Conservation (phyloP, 2,888 invertebrate species). For the Rotaria socialis region DNA sequence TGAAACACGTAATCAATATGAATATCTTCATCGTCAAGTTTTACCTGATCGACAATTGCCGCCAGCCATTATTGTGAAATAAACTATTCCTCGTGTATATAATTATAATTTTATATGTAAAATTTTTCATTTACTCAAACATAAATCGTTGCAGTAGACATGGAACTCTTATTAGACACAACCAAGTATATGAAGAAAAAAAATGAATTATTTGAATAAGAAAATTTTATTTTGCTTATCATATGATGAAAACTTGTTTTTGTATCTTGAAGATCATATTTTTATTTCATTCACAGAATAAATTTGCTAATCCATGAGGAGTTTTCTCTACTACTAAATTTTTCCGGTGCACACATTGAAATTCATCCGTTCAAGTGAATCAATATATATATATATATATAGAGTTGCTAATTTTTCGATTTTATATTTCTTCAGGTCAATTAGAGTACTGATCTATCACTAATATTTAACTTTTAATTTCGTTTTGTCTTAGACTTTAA, state of each 20-base stretch:
- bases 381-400: not conserved
- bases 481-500: no score
- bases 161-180: not conserved
- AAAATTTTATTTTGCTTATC: not conserved
- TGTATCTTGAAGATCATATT: not conserved
- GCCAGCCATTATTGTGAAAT: not conserved
- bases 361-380: not conserved
- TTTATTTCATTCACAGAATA: not conserved
- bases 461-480: no score
- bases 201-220: not conserved
- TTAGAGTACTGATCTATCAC: no score
- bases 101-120: not conserved
- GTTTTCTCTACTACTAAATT: no score
- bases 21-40: conserved; percentile 5
- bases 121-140: not conserved
- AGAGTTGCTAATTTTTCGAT: not conserved
- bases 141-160: not conserved
- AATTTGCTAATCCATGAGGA: not conserved
- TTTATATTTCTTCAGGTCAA: no score
- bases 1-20: not conserved
- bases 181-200: not conserved
- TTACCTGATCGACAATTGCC: conserved; percentile 26
- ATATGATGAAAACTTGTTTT: not conserved
- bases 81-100: not conserved
- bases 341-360: not conserved